A percentile compares a stretch with the other conserved stretches of the same genome.
These are phyloP conservation scores for Mus pahari DNA, from an alignment of 2,113 vertebrate species.

Conservation along the genomic window DNA sequence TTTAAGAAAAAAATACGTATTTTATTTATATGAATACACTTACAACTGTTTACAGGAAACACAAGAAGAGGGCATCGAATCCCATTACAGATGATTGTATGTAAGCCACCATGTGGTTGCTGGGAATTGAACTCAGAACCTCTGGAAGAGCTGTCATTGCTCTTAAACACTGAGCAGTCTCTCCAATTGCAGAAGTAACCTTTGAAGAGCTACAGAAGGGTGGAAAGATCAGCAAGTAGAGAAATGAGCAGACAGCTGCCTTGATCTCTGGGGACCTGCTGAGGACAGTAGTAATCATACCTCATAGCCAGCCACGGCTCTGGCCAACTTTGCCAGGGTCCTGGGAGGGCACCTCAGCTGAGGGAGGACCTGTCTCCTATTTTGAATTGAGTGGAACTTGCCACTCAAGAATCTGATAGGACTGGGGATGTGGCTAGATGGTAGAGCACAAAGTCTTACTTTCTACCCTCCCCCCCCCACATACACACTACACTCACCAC, in stretches of 20 bases:
- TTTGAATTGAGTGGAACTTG: conserved; percentile 26
- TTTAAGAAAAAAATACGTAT: no score
- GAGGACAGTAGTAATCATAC: not conserved
- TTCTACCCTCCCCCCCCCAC: no score
- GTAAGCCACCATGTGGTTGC: no score
- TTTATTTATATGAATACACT: no score
- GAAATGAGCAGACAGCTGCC: not conserved
- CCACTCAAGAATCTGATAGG: not conserved
- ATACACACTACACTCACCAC: not conserved
- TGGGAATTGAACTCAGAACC: no score
- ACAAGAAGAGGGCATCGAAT: no score
- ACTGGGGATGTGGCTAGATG: not conserved
- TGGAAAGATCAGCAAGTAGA: not conserved
- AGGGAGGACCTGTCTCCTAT: not conserved
- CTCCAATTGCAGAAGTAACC: not conserved
- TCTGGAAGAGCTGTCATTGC: no score
- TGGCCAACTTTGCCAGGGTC: not conserved
- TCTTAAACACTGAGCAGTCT: no score
- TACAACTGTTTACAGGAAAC: no score
- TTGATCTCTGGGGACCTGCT: not conserved
- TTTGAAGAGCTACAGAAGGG: not conserved
- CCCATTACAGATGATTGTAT: no score
- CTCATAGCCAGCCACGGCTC: not conserved
- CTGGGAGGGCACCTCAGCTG: not conserved
- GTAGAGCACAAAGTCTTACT: not conserved